Evolutionary conservation across 2,797 vertebrate genomes (phyloP).

Genomic region (Synanceia verrucosa): DNA sequence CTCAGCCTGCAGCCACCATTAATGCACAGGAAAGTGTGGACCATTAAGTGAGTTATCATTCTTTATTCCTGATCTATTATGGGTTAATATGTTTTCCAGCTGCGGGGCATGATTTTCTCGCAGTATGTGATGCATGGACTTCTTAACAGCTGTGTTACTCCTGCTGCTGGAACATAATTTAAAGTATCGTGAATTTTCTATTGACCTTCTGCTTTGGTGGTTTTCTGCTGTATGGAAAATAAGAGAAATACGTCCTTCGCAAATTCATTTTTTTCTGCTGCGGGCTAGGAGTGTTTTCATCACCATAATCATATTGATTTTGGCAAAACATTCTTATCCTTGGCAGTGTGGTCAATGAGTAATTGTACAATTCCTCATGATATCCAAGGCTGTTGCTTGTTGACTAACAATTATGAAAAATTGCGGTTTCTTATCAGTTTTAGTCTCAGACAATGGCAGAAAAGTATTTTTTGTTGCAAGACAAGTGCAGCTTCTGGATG

Average conservation of each 20-base stretch:
- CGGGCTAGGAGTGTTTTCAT: slow-evolving; percentile 52
- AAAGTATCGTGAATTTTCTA: slow-evolving; percentile 61
- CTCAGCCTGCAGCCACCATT: slow-evolving; percentile 20
- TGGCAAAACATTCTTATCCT: slow-evolving; percentile 38
- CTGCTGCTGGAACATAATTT: slow-evolving; percentile 53
- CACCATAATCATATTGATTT: slow-evolving; percentile 61
- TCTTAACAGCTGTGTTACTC: slow-evolving; percentile 45
- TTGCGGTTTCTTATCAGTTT: neutral
- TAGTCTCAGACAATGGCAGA: neutral
- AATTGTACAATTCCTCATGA: slow-evolving; percentile 35
- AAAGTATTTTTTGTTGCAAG: neutral
- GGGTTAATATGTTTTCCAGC: slow-evolving; percentile 60
- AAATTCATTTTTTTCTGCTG: slow-evolving; percentile 47
- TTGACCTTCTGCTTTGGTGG: slow-evolving; percentile 55
- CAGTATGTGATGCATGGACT: slow-evolving; percentile 62
- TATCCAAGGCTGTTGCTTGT: slow-evolving; percentile 15
- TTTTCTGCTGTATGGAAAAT: slow-evolving; percentile 35
- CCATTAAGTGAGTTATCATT: slow-evolving; percentile 60
- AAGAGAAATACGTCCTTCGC: slow-evolving; percentile 44
- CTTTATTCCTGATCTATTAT: slow-evolving; percentile 63
- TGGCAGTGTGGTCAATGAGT: neutral
- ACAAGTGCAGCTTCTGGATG: neutral
- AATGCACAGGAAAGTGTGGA: slow-evolving; percentile 20
- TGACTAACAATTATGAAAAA: slow-evolving; percentile 20
- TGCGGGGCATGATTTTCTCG: slow-evolving; percentile 40